Evolutionary conservation across 2,888 invertebrate species (phyloP).

Genomic region (Erannis defoliaria): DNA sequence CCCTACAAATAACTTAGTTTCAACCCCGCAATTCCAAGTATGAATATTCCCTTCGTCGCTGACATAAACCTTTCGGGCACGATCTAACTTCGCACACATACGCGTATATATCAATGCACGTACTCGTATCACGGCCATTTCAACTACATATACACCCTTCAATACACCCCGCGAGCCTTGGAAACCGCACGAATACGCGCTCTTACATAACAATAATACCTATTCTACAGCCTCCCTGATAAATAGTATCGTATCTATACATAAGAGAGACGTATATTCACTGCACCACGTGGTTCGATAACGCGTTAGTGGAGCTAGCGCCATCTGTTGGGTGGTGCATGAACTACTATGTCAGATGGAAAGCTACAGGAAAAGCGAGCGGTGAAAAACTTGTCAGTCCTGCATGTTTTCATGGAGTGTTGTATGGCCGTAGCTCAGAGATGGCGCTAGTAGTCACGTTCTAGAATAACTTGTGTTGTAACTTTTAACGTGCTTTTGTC

Average conservation of each 20-base stretch:
- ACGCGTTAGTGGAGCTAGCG: slow-evolving; percentile 61
- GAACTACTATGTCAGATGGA: slow-evolving; percentile 47
- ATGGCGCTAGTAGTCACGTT: slow-evolving; percentile 63
- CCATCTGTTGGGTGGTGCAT: slow-evolving; percentile 76
- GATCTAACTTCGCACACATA: slow-evolving; percentile 64
- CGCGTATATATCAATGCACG: slow-evolving; percentile 45
- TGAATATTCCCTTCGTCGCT: slow-evolving; percentile 49
- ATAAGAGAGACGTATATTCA: slow-evolving; percentile 24
- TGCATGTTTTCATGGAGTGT: slow-evolving; percentile 32
- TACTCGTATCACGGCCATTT: slow-evolving; percentile 75
- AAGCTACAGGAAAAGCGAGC: slow-evolving; percentile 19
- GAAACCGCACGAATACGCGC: slow-evolving; percentile 80
- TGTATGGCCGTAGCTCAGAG: slow-evolving; percentile 49
- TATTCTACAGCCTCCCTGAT: slow-evolving; percentile 70
- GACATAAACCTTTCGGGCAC: slow-evolving; percentile 73
- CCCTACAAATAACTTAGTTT: slow-evolving; percentile 41
- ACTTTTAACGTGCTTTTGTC: not conserved
- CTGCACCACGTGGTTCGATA: slow-evolving; percentile 80
- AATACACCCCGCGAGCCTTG: slow-evolving; percentile 68
- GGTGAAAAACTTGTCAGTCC: slow-evolving; percentile 13
- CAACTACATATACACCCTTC: slow-evolving; percentile 73
- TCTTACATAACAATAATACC: slow-evolving; percentile 85
- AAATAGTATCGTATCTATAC: slow-evolving; percentile 50
- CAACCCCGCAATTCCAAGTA: slow-evolving; percentile 32
- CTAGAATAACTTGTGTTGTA: slow-evolving; percentile 17